A percentile compares a stretch with the other conserved stretches of the same genome.
Conservation (phyloP, 2,113 vertebrate genomes). For the Pan troglodytes region NHGRI_mPanTro3-v2.1_pri NC_072410.2:66785001-66785500, state of each 20-base stretch:
- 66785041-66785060: not conserved
- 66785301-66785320: not conserved
- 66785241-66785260: not conserved
- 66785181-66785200: not conserved
- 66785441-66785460: not conserved
- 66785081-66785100: conserved; percentile 39
- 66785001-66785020: not conserved
- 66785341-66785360: not conserved
- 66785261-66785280: not conserved
- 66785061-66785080: not conserved
- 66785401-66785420: not conserved
- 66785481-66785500: not conserved
- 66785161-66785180: not conserved
- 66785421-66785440: conserved; percentile 9
- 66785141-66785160: not conserved
- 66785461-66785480: not conserved
- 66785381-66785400: conserved; percentile 27
- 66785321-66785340: not conserved
- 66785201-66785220: not conserved
- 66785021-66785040: not conserved
- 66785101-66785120: not conserved
- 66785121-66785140: not conserved
- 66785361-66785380: not conserved
- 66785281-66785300: not conserved
- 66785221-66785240: conserved; percentile 21